phyloP scores from a whole-genome alignment of 2,797 vertebrate genomes.

The Syngnathus acus region DNA sequence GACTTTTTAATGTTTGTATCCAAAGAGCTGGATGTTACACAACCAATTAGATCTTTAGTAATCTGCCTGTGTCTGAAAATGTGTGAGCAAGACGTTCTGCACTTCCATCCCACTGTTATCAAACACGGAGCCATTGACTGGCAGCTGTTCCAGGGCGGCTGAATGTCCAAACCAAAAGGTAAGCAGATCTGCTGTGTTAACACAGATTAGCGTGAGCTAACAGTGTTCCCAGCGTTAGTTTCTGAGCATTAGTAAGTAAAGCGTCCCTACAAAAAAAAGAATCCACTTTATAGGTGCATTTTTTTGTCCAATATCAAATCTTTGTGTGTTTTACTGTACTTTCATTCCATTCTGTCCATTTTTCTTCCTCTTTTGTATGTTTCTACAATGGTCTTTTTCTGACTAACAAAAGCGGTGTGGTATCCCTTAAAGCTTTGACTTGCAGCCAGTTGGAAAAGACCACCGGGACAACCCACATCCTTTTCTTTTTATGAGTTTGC shows the following conservation, averaged over 20 bases:
- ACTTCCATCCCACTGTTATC: background rate
- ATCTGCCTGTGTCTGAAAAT: background rate
- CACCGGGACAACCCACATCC: slow-evolving; percentile 46
- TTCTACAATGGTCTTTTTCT: slow-evolving; percentile 12
- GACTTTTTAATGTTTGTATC: too few species aligned
- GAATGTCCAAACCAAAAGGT: background rate
- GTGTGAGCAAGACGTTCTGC: background rate
- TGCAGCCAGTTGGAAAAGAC: slow-evolving; percentile 42
- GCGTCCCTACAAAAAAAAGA: background rate
- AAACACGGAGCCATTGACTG: background rate
- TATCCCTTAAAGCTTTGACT: slow-evolving; percentile 38
- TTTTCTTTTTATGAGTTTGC: slow-evolving; percentile 57
- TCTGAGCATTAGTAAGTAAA: too few species aligned
- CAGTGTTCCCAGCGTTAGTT: too few species aligned
- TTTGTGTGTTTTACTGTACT: slow-evolving; percentile 9
- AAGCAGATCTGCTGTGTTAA: background rate
- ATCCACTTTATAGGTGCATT: background rate
- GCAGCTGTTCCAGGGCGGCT: background rate
- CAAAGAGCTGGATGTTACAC: background rate
- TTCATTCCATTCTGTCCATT: slow-evolving; percentile 7
- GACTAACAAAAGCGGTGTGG: slow-evolving; percentile 15
- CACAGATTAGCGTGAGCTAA: background rate
- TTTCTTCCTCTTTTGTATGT: slow-evolving; percentile 7
- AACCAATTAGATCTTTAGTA: background rate
- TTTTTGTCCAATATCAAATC: background rate